These are phyloP conservation scores for Dipodomys ordii DNA, from an alignment of 2,113 vertebrate species.

Conservation along the genomic window DNA sequence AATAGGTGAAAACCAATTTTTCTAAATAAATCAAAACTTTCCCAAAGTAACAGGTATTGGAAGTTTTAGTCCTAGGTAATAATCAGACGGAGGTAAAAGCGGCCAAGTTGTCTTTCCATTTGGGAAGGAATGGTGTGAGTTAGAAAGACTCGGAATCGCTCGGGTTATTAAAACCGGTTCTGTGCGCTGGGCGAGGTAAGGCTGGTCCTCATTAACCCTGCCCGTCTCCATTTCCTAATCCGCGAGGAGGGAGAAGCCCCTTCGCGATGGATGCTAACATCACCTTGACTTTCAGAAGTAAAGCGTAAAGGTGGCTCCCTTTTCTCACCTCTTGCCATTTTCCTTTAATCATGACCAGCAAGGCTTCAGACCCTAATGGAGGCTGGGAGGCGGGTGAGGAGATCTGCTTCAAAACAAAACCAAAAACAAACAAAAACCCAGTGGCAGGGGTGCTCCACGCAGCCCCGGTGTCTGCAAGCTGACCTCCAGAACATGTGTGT, in stretches of 20 bases:
- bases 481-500: too few relatives aligned
- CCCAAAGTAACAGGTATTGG: background rate
- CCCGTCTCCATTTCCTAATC: conserved; percentile 61
- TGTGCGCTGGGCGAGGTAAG: conserved; percentile 54
- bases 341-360: background rate
- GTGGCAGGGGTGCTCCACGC: too few relatives aligned
- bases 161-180: conserved; percentile 56
- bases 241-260: background rate
- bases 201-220: conserved; percentile 73
- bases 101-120: conserved; percentile 22
- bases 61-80: background rate
- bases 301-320: background rate
- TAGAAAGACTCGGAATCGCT: background rate
- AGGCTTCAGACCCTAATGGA: background rate
- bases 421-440: too few relatives aligned
- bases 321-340: conserved; percentile 36
- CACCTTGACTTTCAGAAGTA: conserved; percentile 54
- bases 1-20: background rate
- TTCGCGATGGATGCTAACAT: conserved; percentile 4
- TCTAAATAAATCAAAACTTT: conserved; percentile 11
- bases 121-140: conserved; percentile 51
- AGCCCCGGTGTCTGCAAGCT: too few relatives aligned
- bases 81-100: conserved; percentile 2
- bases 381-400: rapidly evolving
- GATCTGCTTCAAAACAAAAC: too few relatives aligned